A percentile compares a stretch with the other conserved stretches of the same genome.
Evolutionary conservation across 2,113 vertebrate genomes (phyloP).

Genomic region (Riparia riparia): DNA sequence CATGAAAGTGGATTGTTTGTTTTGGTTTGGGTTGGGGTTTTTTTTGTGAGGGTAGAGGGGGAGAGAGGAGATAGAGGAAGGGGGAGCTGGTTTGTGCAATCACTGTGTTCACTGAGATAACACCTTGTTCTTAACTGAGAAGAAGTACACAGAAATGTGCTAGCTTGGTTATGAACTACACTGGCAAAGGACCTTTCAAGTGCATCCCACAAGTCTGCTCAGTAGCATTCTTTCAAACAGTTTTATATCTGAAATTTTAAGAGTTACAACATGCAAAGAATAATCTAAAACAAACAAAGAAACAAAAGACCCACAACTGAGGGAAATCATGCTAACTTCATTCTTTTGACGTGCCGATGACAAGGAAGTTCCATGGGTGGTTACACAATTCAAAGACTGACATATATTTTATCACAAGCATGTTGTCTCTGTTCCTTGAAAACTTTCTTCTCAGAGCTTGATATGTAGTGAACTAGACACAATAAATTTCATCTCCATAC

Average conservation of each 20-base stretch:
- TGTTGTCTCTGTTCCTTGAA: background rate
- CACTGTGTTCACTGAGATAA: background rate
- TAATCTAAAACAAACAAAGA: background rate
- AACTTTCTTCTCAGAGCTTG: background rate
- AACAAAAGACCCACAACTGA: rapidly evolving
- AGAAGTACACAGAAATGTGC: background rate
- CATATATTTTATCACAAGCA: background rate
- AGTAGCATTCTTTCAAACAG: background rate
- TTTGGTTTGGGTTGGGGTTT: background rate
- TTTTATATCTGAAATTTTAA: background rate
- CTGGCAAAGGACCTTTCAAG: background rate
- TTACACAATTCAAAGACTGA: background rate
- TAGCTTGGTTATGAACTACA: background rate
- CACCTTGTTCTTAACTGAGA: background rate
- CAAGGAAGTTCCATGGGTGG: rapidly evolving
- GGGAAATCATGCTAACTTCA: background rate
- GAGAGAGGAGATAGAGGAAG: background rate
- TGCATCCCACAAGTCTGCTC: background rate
- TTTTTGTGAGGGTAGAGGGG: rapidly evolving
- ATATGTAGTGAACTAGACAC: background rate
- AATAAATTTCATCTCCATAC: background rate
- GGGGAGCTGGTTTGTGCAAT: background rate
- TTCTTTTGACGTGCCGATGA: background rate
- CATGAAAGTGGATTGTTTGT: background rate
- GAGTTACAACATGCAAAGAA: background rate